A percentile compares a stretch with the other conserved stretches of the same genome.
Conservation (phyloP, 2,888 invertebrate genomes). For the Oxycera nigricornis region DNA sequence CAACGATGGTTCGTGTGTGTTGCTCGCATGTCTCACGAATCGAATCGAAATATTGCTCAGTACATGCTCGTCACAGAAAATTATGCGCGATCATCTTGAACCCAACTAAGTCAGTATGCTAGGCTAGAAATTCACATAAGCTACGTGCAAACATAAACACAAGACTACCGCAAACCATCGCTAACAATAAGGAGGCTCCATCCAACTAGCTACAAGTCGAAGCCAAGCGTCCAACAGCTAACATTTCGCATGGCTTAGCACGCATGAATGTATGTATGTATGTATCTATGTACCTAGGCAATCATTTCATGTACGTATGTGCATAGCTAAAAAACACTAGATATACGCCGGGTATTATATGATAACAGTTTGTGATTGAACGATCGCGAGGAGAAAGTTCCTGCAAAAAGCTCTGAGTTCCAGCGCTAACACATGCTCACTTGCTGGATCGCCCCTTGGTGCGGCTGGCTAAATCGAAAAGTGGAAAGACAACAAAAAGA, state of each 20-base stretch:
- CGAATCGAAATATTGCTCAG: background rate
- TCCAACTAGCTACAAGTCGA: background rate
- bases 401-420: background rate
- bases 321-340: background rate
- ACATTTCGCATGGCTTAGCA: background rate
- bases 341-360: background rate
- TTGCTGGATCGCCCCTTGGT: background rate
- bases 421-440: background rate
- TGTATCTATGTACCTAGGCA: background rate
- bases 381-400: conserved; percentile 16
- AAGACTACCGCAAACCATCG: conserved; percentile 6
- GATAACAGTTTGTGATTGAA: background rate
- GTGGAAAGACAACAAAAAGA: background rate
- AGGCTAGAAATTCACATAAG: conserved; percentile 23
- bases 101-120: conserved; percentile 39
- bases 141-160: conserved; percentile 10
- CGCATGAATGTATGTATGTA: background rate
- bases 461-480: background rate
- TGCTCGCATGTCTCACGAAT: background rate
- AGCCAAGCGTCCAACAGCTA: background rate
- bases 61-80: background rate
- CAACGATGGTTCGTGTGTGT: too few relatives aligned
- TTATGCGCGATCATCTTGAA: conserved; percentile 28
- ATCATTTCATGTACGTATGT: background rate
- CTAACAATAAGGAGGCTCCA: background rate